phyloP scores from a whole-genome alignment of 2,113 vertebrate genomes.

The Platycercus adscitus region DNA sequence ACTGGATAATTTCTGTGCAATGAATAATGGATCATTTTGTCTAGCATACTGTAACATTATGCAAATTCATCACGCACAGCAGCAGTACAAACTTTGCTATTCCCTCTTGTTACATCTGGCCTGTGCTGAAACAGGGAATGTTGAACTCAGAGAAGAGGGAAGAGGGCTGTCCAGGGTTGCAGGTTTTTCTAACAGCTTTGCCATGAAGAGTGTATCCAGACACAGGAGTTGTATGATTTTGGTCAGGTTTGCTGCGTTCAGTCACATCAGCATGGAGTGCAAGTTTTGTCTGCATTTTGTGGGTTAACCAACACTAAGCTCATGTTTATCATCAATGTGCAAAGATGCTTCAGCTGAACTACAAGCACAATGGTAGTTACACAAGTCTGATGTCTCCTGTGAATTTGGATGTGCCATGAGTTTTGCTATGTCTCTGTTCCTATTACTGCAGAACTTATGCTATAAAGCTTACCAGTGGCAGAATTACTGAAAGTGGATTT shows the following conservation, averaged over 20 bases:
- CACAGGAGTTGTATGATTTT: not conserved
- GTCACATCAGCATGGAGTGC: not conserved
- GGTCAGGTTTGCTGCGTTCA: not conserved
- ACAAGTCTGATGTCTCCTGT: not conserved
- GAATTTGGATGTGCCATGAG: not conserved
- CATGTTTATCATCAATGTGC: not conserved
- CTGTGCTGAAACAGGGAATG: not conserved
- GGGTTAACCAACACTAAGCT: not conserved
- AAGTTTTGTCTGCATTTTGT: not conserved
- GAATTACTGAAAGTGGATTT: not conserved
- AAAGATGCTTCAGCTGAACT: not conserved
- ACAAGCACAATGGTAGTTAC: not conserved
- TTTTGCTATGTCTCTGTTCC: not conserved
- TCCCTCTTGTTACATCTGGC: conserved; percentile 14
- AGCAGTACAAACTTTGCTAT: conserved; percentile 35
- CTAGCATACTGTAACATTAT: conserved; percentile 59
- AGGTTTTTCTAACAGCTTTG: not conserved
- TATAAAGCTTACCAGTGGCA: not conserved
- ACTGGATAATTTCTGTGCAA: conserved; percentile 68
- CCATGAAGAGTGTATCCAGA: not conserved
- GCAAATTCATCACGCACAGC: conserved; percentile 11
- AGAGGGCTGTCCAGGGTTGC: not conserved
- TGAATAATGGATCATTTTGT: conserved; percentile 71
- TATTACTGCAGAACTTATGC: not conserved
- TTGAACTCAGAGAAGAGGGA: not conserved